phyloP scores from a whole-genome alignment of 2,888 invertebrate species.

The Pseudoips prasinana region DNA sequence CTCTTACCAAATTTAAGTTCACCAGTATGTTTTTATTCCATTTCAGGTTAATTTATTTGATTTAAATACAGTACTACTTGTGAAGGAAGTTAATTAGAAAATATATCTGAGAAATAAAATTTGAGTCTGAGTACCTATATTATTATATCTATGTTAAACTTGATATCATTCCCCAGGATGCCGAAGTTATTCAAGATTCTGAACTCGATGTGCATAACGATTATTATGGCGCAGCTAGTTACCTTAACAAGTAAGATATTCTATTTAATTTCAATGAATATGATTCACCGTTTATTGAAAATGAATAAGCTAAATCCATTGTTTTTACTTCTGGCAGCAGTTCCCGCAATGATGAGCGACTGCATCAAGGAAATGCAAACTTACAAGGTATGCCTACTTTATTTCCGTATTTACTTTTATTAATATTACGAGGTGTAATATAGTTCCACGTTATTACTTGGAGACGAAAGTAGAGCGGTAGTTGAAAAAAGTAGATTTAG shows the following conservation, averaged over 20 bases:
- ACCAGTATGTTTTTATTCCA: background rate
- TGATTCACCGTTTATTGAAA: too few relatives aligned
- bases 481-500: too few relatives aligned
- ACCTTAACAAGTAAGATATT: slow-evolving; percentile 64
- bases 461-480: too few relatives aligned
- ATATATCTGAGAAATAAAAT: too few relatives aligned
- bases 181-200: slow-evolving; percentile 37
- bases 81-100: too few relatives aligned
- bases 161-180: slow-evolving; percentile 39
- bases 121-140: too few relatives aligned
- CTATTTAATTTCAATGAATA: background rate
- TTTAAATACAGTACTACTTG: too few relatives aligned
- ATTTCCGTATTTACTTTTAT: too few relatives aligned
- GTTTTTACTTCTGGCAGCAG: slow-evolving; percentile 41
- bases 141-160: too few relatives aligned
- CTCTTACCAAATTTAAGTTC: background rate
- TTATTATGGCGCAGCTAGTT: slow-evolving; percentile 72
- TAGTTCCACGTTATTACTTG: too few relatives aligned
- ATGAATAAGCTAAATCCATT: too few relatives aligned
- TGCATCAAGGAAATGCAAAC: slow-evolving; percentile 71
- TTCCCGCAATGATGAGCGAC: slow-evolving; percentile 58
- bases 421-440: too few relatives aligned
- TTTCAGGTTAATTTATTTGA: background rate
- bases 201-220: slow-evolving; percentile 40
- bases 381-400: slow-evolving; percentile 57